phyloP scores from a whole-genome alignment of 1,140 invertebrate genomes.

The Bombus vancouverensis region DNA sequence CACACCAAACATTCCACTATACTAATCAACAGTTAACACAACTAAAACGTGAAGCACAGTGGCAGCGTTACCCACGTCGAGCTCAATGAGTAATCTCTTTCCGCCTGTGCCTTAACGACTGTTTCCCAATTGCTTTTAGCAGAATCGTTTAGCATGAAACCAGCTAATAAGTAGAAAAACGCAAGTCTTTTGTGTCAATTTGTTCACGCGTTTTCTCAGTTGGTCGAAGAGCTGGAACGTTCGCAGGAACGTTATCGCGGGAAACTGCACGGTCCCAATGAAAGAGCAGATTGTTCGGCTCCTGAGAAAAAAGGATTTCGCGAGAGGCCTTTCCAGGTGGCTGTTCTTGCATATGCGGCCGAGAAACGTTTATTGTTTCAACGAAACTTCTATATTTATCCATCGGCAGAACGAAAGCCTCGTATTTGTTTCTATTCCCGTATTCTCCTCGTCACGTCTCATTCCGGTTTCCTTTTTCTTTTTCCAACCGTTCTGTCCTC shows the following conservation, averaged over 20 bases:
- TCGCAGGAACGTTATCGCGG: conserved; percentile 14
- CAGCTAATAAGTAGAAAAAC: conserved; percentile 37
- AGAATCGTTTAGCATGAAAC: conserved; percentile 54
- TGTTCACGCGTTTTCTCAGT: conserved; percentile 47
- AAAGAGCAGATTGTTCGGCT: conserved; percentile 6
- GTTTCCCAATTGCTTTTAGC: conserved; percentile 30
- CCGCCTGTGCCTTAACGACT: background rate
- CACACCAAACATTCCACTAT: background rate
- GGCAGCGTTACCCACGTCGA: background rate
- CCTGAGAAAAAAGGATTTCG: conserved; percentile 18
- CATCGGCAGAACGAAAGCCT: conserved; percentile 28
- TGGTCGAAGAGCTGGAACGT: background rate
- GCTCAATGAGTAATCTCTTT: background rate
- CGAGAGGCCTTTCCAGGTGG: conserved; percentile 34
- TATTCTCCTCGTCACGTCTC: conserved; percentile 33
- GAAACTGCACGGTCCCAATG: background rate
- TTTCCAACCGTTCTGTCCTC: background rate
- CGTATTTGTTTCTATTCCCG: conserved; percentile 63
- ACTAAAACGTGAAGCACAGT: background rate
- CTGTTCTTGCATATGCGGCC: background rate
- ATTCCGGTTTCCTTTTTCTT: conserved; percentile 46
- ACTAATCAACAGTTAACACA: background rate
- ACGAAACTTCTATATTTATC: conserved; percentile 66
- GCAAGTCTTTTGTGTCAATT: conserved; percentile 51
- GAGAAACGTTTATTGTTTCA: conserved; percentile 45